Evolutionary conservation across 2,113 vertebrate genomes (phyloP).

Genomic region (Gavia stellata): DNA sequence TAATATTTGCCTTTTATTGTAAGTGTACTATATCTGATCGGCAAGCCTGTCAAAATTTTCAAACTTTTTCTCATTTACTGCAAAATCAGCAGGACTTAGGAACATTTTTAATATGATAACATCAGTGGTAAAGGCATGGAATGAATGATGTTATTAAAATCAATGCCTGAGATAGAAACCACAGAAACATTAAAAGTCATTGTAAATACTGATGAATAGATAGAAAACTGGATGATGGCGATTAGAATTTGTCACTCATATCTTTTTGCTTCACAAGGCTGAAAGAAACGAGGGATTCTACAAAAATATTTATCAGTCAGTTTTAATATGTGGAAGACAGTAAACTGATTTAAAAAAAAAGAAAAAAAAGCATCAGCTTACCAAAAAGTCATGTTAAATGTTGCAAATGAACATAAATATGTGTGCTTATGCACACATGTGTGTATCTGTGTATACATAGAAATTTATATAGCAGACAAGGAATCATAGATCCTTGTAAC

Average conservation of each 20-base stretch:
- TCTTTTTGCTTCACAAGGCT: not conserved
- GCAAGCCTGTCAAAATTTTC: not conserved
- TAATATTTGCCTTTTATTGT: not conserved
- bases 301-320: not conserved
- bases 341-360: not conserved
- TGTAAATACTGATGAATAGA: not conserved
- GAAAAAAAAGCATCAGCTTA: rapidly evolving
- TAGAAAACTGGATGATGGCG: not conserved
- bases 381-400: not conserved
- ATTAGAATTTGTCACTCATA: not conserved
- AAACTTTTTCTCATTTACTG: not conserved
- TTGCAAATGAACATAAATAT: not conserved
- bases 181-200: not conserved
- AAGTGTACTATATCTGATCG: not conserved
- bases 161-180: not conserved
- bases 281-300: not conserved
- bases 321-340: not conserved
- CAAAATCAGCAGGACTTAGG: not conserved
- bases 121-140: not conserved
- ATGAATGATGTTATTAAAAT: not conserved
- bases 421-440: rapidly evolving
- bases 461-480: not conserved
- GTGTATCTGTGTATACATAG: not conserved
- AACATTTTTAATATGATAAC: not conserved
- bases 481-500: not conserved